Percentiles rank a stretch among this genome's conserved stretches.
These are phyloP conservation scores for Sakesphorus luctuosus DNA, from an alignment of 2,113 vertebrate genomes.

Conservation along the genomic window DNA sequence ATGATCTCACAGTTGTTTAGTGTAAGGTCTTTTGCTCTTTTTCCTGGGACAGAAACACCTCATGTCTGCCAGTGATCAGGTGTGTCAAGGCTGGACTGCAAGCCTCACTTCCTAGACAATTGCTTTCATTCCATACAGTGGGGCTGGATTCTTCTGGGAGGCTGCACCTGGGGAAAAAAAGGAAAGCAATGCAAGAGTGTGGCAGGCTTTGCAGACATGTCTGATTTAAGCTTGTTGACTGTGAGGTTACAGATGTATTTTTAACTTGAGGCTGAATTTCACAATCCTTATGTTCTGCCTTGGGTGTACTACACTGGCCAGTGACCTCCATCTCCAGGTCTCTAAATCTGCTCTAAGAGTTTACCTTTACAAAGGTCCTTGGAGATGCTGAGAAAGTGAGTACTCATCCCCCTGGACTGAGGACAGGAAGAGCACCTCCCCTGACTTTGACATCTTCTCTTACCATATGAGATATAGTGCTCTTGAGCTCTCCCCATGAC, in stretches of 20 bases:
- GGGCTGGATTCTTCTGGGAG: not conserved
- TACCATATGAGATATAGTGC: not conserved
- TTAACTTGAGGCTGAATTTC: not conserved
- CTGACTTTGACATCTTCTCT: not conserved
- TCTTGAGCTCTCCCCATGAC: not conserved
- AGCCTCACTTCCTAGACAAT: not conserved
- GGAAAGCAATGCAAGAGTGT: not conserved
- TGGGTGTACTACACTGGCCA: too few relatives aligned
- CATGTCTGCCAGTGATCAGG: accelerated
- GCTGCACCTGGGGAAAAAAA: not conserved
- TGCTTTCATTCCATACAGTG: accelerated
- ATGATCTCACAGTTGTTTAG: not conserved
- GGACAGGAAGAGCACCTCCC: not conserved
- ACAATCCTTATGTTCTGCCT: not conserved
- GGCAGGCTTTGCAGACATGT: not conserved
- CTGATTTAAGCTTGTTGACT: not conserved
- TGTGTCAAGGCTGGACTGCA: not conserved
- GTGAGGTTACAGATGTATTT: not conserved
- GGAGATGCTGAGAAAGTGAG: not conserved
- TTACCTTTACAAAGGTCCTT: not conserved
- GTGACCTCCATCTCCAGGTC: not conserved
- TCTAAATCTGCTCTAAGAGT: not conserved
- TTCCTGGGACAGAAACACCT: not conserved
- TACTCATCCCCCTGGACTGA: not conserved
- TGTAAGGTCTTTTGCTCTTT: not conserved